These are phyloP conservation scores for Euura saliciscinereae DNA, from an alignment of 1,140 invertebrate genomes.

Conservation along the genomic window DNA sequence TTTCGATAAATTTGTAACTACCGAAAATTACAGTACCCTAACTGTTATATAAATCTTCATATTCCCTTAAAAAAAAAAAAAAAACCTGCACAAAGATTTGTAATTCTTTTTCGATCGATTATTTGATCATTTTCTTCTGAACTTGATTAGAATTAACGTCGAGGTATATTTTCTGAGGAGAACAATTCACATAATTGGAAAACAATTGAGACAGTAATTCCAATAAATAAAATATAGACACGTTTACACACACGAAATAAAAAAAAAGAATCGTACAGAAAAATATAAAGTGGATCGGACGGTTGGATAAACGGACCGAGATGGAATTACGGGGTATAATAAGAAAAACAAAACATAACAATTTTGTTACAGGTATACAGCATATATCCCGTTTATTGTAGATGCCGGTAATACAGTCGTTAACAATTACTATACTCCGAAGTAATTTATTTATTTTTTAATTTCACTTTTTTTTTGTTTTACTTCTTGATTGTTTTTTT, in stretches of 20 bases:
- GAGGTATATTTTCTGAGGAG: too few relatives aligned
- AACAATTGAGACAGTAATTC: too few relatives aligned
- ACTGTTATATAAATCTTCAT: too few relatives aligned
- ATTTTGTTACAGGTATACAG: conserved; percentile 8
- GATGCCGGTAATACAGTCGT: not conserved
- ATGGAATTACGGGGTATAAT: not conserved
- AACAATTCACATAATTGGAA: too few relatives aligned
- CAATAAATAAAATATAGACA: too few relatives aligned
- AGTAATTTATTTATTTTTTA: not conserved
- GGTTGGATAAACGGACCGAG: not conserved
- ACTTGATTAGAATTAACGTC: too few relatives aligned
- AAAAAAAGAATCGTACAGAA: not conserved
- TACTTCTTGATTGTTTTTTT: not conserved
- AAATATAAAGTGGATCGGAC: not conserved
- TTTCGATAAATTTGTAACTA: too few relatives aligned
- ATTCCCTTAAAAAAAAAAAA: too few relatives aligned
- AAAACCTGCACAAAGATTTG: too few relatives aligned
- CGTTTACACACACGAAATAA: not conserved
- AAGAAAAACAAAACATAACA: not conserved
- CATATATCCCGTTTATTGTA: conserved; percentile 7
- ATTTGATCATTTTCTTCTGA: too few relatives aligned
- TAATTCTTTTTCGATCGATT: too few relatives aligned
- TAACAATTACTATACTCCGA: conserved; percentile 8
- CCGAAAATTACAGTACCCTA: too few relatives aligned
- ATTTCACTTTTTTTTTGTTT: not conserved